phyloP scores from a whole-genome alignment of 2,797 vertebrate genomes.

The Microctenopoma stevenorrisi region DNA sequence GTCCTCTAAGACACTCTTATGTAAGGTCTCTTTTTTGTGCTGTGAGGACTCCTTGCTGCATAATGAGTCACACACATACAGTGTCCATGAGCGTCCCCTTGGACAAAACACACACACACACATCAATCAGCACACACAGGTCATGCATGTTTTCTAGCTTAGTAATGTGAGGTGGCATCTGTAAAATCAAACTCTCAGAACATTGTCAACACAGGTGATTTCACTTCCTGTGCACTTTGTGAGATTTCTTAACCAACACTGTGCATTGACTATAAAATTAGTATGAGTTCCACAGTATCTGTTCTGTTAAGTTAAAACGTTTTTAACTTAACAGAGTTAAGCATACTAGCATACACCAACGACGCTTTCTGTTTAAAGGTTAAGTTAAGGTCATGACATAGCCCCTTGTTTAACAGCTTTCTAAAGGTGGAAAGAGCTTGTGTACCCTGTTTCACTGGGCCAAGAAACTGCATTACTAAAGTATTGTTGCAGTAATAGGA shows the following conservation, averaged over 20 bases:
- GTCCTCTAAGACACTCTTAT: constrained; percentile 31
- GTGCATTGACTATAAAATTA: no score
- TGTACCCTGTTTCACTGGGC: constrained; percentile 56
- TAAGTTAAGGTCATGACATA: no score
- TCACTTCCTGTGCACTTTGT: not conserved
- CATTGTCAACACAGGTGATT: not conserved
- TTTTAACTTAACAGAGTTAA: no score
- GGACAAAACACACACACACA: constrained; percentile 35
- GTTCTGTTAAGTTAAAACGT: no score
- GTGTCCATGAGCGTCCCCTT: constrained; percentile 59
- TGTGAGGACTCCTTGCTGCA: constrained; percentile 33
- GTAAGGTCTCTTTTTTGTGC: constrained; percentile 52
- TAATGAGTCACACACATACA: constrained; percentile 58
- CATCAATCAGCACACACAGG: constrained; percentile 17
- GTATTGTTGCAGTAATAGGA: constrained; percentile 18
- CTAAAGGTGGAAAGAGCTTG: constrained; percentile 10
- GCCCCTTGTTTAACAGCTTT: not conserved
- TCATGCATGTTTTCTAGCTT: constrained; percentile 19
- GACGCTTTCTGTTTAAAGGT: no score
- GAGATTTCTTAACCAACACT: not conserved
- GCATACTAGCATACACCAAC: no score
- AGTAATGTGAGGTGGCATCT: constrained; percentile 22
- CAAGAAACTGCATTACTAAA: not conserved
- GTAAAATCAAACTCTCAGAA: constrained; percentile 19
- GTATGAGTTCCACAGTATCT: no score